Percentiles rank a stretch among this genome's conserved stretches.
Evolutionary conservation across 1,140 invertebrate species (phyloP).

Genomic region (Pachyrhynchus sulphureomaculatus): DNA sequence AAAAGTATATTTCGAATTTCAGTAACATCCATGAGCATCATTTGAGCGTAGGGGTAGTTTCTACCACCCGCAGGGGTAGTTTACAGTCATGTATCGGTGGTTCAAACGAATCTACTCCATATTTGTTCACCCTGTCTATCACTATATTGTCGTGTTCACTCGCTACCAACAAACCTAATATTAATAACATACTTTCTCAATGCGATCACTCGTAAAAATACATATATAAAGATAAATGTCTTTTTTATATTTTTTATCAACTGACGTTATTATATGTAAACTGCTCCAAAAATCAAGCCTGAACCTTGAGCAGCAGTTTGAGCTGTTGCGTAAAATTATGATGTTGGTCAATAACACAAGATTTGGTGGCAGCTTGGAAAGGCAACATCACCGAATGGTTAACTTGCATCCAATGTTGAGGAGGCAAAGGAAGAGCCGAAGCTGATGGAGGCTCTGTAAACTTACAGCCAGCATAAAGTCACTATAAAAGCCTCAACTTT

Average conservation of each 20-base stretch:
- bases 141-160: constrained; percentile 53
- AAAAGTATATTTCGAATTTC: too few relatives aligned
- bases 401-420: constrained; percentile 58
- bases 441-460: constrained; percentile 63
- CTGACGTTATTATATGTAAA: constrained; percentile 12
- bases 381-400: constrained; percentile 22
- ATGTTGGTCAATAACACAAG: constrained; percentile 36
- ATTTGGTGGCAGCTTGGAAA: constrained; percentile 11
- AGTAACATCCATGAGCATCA: too few relatives aligned
- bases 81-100: too few relatives aligned
- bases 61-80: too few relatives aligned
- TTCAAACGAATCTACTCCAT: too few relatives aligned
- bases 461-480: constrained; percentile 65
- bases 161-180: constrained; percentile 45
- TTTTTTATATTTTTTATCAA: constrained; percentile 20
- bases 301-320: constrained; percentile 57
- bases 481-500: too few relatives aligned
- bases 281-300: constrained; percentile 52
- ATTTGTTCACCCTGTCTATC: too few relatives aligned
- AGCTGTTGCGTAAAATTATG: constrained; percentile 55
- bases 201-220: constrained; percentile 40
- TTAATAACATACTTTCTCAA: constrained; percentile 39
- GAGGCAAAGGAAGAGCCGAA: constrained; percentile 61
- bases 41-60: too few relatives aligned
- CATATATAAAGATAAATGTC: constrained; percentile 41